Conservation (phyloP, 2,888 invertebrate species). For the Drosophila lutescens region DNA sequence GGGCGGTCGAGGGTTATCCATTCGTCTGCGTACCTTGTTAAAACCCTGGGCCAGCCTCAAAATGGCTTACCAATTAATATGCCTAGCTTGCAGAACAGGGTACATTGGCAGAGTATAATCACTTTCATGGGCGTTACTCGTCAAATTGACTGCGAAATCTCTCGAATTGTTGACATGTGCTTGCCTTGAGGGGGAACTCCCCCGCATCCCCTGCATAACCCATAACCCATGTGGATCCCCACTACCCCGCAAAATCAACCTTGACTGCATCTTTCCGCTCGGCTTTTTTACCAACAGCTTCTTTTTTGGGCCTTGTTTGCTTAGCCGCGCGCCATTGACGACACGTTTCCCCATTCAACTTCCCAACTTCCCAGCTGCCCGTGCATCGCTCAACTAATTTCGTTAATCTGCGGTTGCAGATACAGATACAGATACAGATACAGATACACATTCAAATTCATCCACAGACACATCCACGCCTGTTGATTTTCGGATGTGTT, state of each 20-base stretch:
- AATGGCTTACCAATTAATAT: constrained; percentile 65
- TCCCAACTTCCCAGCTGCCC: constrained; percentile 15
- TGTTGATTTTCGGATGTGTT: constrained; percentile 38
- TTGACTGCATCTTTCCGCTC: constrained; percentile 47
- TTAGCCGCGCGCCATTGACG: constrained; percentile 69
- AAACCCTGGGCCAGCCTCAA: constrained; percentile 29
- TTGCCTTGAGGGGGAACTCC: constrained; percentile 19
- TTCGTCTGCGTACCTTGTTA: constrained; percentile 55
- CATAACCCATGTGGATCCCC: not conserved
- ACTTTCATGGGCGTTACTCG: constrained; percentile 65
- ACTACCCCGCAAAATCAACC: constrained; percentile 13
- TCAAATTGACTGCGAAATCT: constrained; percentile 75
- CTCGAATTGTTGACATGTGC: constrained; percentile 47
- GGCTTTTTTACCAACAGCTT: constrained; percentile 24
- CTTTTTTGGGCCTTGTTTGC: constrained; percentile 56
- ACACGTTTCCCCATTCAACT: constrained; percentile 51
- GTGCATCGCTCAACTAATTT: constrained; percentile 33
- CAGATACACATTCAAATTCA: constrained; percentile 12
- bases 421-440: constrained; percentile 33
- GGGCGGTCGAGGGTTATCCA: constrained; percentile 44
- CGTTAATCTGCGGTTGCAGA: constrained; percentile 42
- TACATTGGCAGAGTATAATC: constrained; percentile 27
- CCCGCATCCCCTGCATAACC: not conserved
- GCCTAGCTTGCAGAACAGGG: constrained; percentile 33
- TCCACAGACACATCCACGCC: constrained; percentile 4